These are phyloP conservation scores for Ammodytes dubius DNA, from an alignment of 2,113 vertebrate species.

Conservation along the genomic window DNA sequence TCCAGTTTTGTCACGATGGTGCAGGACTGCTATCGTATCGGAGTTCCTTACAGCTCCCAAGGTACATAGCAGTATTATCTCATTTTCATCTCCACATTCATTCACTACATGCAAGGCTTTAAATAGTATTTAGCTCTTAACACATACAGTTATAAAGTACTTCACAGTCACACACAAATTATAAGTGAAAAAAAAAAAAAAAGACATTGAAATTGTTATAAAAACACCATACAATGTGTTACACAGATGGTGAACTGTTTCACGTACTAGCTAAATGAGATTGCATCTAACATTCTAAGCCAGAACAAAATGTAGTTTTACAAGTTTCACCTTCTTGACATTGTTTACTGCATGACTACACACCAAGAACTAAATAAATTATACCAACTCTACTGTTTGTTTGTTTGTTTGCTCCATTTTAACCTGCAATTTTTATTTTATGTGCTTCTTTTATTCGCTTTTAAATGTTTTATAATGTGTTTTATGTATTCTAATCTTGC, in stretches of 20 bases:
- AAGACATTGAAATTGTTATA: too few relatives aligned
- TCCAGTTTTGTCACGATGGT: constrained; percentile 98
- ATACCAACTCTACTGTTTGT: neutral
- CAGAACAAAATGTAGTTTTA: neutral
- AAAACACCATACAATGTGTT: neutral
- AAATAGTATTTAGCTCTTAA: too few relatives aligned
- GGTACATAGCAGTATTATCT: constrained; percentile 80
- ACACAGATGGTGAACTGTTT: neutral
- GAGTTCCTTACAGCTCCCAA: constrained; percentile 94
- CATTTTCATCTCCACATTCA: constrained; percentile 1
- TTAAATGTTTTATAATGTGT: too few relatives aligned
- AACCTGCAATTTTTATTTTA: too few relatives aligned
- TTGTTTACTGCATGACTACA: neutral
- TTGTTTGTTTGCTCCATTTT: too few relatives aligned
- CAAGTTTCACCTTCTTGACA: neutral
- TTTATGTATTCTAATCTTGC: too few relatives aligned
- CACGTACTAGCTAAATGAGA: neutral
- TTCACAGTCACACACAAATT: too few relatives aligned
- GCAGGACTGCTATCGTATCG: constrained; percentile 91
- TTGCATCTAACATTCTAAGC: neutral
- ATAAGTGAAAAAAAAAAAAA: too few relatives aligned
- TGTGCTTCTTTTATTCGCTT: too few relatives aligned
- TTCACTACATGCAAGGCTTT: too few relatives aligned
- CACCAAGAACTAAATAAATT: neutral
- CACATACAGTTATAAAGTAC: too few relatives aligned